Percentiles rank a stretch among this genome's conserved stretches.
Evolutionary conservation across 2,113 vertebrate species (phyloP).

Genomic region (Procavia capensis): DNA sequence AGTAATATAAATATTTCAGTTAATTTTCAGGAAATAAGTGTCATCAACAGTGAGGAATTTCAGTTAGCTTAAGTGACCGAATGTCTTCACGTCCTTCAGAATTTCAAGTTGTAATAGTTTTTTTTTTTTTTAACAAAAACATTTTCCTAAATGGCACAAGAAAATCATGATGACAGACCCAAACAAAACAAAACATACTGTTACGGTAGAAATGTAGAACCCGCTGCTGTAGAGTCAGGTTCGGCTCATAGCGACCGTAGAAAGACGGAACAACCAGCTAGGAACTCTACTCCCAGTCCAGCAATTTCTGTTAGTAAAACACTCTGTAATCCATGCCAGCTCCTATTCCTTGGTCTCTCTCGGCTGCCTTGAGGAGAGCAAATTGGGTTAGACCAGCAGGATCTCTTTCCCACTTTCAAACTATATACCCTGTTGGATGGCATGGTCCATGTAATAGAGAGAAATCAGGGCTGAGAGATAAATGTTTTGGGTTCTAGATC

Average conservation of each 20-base stretch:
- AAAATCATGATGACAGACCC: not conserved
- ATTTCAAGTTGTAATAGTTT: slow-evolving; percentile 12
- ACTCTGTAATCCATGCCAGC: not conserved
- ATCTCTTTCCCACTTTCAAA: not conserved
- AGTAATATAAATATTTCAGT: not conserved
- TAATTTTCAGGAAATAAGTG: slow-evolving; percentile 2
- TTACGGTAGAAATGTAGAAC: not conserved
- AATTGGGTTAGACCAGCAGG: not conserved
- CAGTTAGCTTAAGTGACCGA: not conserved
- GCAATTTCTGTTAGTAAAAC: not conserved
- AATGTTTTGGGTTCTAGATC: not conserved
- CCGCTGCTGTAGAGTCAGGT: too few relatives aligned
- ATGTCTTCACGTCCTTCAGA: not conserved
- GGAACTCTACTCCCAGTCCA: not conserved
- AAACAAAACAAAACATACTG: not conserved
- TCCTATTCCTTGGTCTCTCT: not conserved
- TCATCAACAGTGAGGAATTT: not conserved
- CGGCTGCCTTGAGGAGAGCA: not conserved
- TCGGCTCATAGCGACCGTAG: too few relatives aligned
- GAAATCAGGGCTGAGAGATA: not conserved
- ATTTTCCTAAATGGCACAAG: not conserved
- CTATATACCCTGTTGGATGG: not conserved
- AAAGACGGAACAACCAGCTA: not conserved
- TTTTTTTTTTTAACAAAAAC: not conserved
- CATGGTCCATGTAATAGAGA: not conserved